A percentile compares a stretch with the other conserved stretches of the same genome.
Conservation (phyloP, 2,888 invertebrate genomes). For the Rhimphoctona megacephalus region DNA sequence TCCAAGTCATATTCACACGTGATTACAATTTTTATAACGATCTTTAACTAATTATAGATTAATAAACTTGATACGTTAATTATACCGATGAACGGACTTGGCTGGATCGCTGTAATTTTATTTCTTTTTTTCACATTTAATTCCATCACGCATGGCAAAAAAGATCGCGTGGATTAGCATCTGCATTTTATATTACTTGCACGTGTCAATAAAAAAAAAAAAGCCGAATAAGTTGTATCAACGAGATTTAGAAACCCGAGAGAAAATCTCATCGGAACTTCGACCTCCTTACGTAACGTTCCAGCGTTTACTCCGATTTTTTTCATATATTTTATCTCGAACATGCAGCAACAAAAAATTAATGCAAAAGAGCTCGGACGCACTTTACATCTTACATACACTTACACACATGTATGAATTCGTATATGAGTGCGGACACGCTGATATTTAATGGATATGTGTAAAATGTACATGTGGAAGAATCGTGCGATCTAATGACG, state of each 20-base stretch:
- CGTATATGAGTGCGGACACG: not conserved
- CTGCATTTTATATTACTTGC: not conserved
- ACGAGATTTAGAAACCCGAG: not conserved
- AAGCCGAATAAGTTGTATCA: not conserved
- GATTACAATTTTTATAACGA: not conserved
- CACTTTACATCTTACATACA: not conserved
- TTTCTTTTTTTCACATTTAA: not conserved
- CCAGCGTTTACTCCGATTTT: constrained; percentile 42
- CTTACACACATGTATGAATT: not conserved
- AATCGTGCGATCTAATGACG: constrained; percentile 44
- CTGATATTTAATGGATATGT: not conserved
- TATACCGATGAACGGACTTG: not conserved
- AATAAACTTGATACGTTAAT: not conserved
- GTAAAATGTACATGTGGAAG: not conserved
- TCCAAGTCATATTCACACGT: not conserved
- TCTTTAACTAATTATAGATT: not conserved
- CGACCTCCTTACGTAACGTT: constrained; percentile 54
- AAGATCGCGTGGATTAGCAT: not conserved
- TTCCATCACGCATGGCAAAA: not conserved
- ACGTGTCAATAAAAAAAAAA: not conserved
- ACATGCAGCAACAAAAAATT: not conserved
- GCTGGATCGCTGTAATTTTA: not conserved
- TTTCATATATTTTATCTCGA: not conserved
- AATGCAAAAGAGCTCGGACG: constrained; percentile 2
- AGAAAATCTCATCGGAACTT: constrained; percentile 47